phyloP scores from a whole-genome alignment of 37 sponge, comb jelly and placozoan genomes.

The Spongilla lacustris region DNA sequence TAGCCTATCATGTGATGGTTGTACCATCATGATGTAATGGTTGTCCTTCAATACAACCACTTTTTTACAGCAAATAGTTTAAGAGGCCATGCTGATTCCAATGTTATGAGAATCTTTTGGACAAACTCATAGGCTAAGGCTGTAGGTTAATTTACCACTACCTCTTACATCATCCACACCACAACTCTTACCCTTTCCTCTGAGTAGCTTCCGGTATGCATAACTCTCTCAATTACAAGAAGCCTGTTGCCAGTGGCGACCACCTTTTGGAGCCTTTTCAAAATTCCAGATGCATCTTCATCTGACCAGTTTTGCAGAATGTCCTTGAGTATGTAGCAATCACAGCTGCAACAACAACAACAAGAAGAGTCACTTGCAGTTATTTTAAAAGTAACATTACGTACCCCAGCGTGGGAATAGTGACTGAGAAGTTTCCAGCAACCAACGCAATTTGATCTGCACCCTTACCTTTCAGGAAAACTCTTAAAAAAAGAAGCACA shows the following conservation, averaged over 20 bases:
- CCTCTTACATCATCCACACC: not conserved
- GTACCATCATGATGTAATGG: too few relatives aligned
- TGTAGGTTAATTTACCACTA: too few relatives aligned
- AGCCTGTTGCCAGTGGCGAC: constrained; percentile 40
- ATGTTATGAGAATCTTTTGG: too few relatives aligned
- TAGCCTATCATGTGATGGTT: too few relatives aligned
- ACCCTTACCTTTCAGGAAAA: constrained; percentile 16
- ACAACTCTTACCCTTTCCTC: constrained; percentile 46
- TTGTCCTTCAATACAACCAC: too few relatives aligned
- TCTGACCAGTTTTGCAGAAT: constrained; percentile 83
- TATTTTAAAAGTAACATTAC: not conserved
- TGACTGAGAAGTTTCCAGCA: constrained; percentile 67
- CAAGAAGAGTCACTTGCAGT: not conserved
- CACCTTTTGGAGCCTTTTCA: constrained; percentile 42
- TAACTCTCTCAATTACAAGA: constrained; percentile 60
- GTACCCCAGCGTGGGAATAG: constrained; percentile 61
- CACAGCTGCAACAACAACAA: constrained; percentile 81
- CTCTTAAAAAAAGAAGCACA: constrained; percentile 19
- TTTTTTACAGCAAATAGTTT: too few relatives aligned
- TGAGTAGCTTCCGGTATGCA: constrained; percentile 67
- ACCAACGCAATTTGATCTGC: constrained; percentile 32
- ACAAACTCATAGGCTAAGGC: too few relatives aligned
- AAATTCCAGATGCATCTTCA: constrained; percentile 57
- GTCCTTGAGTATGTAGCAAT: constrained; percentile 80
- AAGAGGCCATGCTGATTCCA: too few relatives aligned